Evolutionary conservation across 92 coral and sea anemone genomes (phyloP), one percentile per base, ranked within the genome.

Genomic region (Epizoanthus illoricatus): DNA sequence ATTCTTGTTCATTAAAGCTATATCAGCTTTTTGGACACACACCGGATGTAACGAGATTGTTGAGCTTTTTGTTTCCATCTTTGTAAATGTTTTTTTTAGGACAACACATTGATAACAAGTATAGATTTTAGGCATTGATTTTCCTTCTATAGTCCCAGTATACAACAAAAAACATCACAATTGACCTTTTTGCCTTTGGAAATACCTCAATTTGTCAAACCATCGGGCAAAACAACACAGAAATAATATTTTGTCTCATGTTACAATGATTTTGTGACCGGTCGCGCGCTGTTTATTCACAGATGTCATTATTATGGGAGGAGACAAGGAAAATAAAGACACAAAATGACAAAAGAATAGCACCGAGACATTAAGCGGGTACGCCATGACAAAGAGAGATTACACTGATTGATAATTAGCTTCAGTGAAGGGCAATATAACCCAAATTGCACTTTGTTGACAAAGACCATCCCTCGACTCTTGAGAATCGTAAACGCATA

Each of bases 301-400:
- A 63, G 64, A 45, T 78, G 82, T 78, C 82, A 78, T 78, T 78
- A 78, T 63, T 24, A 78, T 78, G 82, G 82, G 82, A 78, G 82
- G 82, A 33, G 82, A 64, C 71, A 78, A 52, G 60, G 71, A 78
- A 63, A 78, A 78, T 63, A 62, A 70, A 63, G 61, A 67, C 62
- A 45, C 28, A 42, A 21, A 78, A 78, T 78, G 82, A 78, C 82
- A 78, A 78, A 78, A 62, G 82, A 78, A 64, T 61, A 9, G 71
- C 60, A 78, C 15, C 42, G 82, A 92, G 91, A 92, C 93, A 87
- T 88, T 89, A 88, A 85, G 78, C 93, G 90, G 92, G 87, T 85
- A 66, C 75, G 86, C 79, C 56, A 67, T 84, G 91, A 87, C 93
- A 85, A 84, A 75, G 80, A 89, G 86, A 88, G 89, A 90, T 90